Evolutionary conservation across 64 coral and sea anemone genomes (phyloP).

Genomic region (Actinia tenebrosa): DNA sequence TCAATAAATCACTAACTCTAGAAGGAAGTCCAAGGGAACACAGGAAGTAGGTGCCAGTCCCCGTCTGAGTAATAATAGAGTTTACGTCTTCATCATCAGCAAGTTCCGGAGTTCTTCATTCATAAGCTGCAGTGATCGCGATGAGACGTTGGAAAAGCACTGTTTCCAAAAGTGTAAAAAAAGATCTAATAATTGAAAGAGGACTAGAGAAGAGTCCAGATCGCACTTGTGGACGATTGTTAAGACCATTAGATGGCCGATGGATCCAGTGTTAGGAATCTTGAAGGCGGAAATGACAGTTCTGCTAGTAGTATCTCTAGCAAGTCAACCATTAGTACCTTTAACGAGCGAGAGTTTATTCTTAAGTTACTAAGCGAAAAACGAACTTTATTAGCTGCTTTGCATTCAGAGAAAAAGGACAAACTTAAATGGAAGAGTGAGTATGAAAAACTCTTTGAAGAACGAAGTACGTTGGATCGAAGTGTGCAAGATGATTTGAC

Average conservation of each 20-base stretch:
- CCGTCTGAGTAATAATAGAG: background rate
- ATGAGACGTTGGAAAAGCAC: background rate
- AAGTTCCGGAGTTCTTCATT: background rate
- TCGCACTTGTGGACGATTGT: background rate
- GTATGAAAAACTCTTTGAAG: background rate
- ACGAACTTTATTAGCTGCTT: slow-evolving; percentile 8
- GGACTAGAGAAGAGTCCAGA: background rate
- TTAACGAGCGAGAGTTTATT: slow-evolving; percentile 21
- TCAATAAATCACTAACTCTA: too few relatives aligned
- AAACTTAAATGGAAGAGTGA: slow-evolving; percentile 14
- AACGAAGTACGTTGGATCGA: background rate
- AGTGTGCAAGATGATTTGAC: background rate
- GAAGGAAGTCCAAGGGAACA: background rate
- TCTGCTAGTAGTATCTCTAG: background rate
- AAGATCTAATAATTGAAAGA: background rate
- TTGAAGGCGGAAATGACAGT: background rate
- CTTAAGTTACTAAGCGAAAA: slow-evolving; percentile 19
- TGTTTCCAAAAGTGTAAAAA: slow-evolving; percentile 6
- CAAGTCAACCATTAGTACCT: background rate
- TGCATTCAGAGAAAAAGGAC: slow-evolving; percentile 20
- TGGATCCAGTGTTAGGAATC: background rate
- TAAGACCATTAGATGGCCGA: slow-evolving; percentile 1
- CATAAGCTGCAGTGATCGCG: slow-evolving; percentile 5
- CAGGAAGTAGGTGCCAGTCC: slow-evolving; percentile 13
- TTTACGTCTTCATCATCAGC: background rate